These are phyloP conservation scores for Zaprionus obscuricornis DNA, from an alignment of 2,888 invertebrate species.

Conservation along the genomic window DNA sequence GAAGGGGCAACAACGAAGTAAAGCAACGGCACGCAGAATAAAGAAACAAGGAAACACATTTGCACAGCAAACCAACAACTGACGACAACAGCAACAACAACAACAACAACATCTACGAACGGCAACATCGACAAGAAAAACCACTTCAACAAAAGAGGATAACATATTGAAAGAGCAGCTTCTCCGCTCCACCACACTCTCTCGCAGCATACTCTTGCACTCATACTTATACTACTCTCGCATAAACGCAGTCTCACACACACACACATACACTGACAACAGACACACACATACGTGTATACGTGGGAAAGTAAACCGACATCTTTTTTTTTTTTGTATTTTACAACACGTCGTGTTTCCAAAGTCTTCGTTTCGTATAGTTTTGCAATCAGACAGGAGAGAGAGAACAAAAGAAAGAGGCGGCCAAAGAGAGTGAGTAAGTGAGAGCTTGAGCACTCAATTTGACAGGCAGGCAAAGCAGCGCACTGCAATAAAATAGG, in stretches of 20 bases:
- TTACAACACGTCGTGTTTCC: constrained; percentile 44
- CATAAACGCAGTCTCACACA: constrained; percentile 15
- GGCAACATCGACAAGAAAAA: constrained; percentile 70
- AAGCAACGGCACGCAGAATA: constrained; percentile 65
- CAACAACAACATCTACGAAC: constrained; percentile 37
- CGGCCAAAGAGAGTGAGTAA: constrained; percentile 11
- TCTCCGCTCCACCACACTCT: constrained; percentile 32
- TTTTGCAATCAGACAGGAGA: constrained; percentile 65
- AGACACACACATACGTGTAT: constrained; percentile 37
- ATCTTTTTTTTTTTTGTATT: too few relatives aligned
- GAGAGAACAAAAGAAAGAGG: constrained; percentile 1
- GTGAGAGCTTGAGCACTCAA: constrained; percentile 26
- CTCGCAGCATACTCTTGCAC: constrained; percentile 14
- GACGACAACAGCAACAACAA: constrained; percentile 35
- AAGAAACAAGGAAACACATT: constrained; percentile 78
- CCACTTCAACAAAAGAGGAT: constrained; percentile 79
- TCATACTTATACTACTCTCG: constrained; percentile 16
- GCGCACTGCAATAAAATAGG: too few relatives aligned
- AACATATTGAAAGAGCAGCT: constrained; percentile 77
- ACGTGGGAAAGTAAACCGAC: constrained; percentile 78
- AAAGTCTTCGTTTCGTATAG: constrained; percentile 38
- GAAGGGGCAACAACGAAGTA: constrained; percentile 50
- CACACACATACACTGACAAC: constrained; percentile 11
- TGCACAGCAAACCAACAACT: constrained; percentile 61
- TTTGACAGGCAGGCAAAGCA: constrained; percentile 23